Percentiles rank a stretch among this genome's conserved stretches.
phyloP scores from a whole-genome alignment of 2,113 vertebrate species.

The Paratilapia polleni region DNA sequence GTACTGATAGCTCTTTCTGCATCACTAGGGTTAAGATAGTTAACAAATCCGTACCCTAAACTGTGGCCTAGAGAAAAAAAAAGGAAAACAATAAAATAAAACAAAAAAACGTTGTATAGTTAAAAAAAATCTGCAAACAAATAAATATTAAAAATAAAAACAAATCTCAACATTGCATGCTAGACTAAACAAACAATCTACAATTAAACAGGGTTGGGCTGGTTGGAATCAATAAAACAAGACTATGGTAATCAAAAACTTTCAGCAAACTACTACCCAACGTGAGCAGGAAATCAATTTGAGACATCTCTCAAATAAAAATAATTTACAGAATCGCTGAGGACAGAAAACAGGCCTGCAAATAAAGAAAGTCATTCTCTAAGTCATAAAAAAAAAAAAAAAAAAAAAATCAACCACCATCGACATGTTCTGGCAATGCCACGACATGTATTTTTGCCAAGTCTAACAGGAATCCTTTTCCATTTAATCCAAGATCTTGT shows the following conservation, averaged over 20 bases:
- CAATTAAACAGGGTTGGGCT: conserved; percentile 53
- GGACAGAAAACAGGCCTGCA: conserved; percentile 6
- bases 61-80: conserved; percentile 93
- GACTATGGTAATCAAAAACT: conserved; percentile 23
- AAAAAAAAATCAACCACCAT: conserved; percentile 25
- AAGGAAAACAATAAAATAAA: conserved; percentile 86
- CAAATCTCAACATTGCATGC: conserved; percentile 80
- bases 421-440: conserved; percentile 17
- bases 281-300: conserved; percentile 20
- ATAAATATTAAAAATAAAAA: conserved; percentile 78
- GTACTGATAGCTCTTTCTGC: conserved; percentile 99
- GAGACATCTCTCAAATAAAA: conserved; percentile 22
- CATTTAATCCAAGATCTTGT: conserved; percentile 4
- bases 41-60: conserved; percentile 99
- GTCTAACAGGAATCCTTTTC: conserved; percentile 10
- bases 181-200: conserved; percentile 68
- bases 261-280: conserved; percentile 20
- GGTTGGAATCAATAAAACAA: conserved; percentile 57
- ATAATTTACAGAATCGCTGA: conserved; percentile 11
- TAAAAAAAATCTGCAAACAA: conserved; percentile 82
- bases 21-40: conserved; percentile 98
- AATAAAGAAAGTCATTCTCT: not conserved
- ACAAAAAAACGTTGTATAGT: conserved; percentile 80
- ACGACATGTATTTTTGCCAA: not conserved
- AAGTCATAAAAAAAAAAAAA: too few species aligned